These are phyloP conservation scores for Enteromius afrohamiltoni DNA, from an alignment of 2,797 vertebrate species.

Conservation along the genomic window DNA sequence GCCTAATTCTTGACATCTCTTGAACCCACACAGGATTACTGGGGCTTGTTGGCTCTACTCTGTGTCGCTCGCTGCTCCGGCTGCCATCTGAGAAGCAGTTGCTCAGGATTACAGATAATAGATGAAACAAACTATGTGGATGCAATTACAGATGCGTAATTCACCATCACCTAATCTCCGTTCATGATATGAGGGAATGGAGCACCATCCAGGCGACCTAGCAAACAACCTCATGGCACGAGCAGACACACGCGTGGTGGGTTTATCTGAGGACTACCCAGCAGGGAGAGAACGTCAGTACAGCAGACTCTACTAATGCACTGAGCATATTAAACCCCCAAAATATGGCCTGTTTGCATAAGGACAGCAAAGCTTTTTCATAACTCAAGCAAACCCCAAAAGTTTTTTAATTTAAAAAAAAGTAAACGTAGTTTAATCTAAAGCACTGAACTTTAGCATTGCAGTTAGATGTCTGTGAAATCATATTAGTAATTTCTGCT, in stretches of 20 bases:
- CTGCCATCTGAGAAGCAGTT: not conserved
- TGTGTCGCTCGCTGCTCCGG: not conserved
- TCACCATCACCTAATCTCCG: conserved; percentile 36
- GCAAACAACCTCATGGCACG: not conserved
- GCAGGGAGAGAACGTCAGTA: not conserved
- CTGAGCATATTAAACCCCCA: not conserved
- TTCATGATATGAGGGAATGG: conserved; percentile 22
- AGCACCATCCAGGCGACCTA: not conserved
- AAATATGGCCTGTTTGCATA: not conserved
- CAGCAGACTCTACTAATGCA: conserved; percentile 7
- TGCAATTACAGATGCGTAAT: conserved; percentile 41
- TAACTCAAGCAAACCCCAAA: not conserved
- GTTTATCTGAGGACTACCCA: conserved; percentile 15
- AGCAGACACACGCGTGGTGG: conserved; percentile 13
- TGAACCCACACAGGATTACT: conserved; percentile 22
- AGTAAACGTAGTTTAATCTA: not conserved
- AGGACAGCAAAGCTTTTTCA: conserved; percentile 6
- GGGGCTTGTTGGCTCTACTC: not conserved
- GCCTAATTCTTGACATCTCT: not conserved
- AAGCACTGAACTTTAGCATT: not conserved
- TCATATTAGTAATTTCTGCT: not conserved
- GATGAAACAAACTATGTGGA: conserved; percentile 31
- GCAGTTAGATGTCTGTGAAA: not conserved
- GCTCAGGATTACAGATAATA: conserved; percentile 32
- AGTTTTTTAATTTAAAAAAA: conserved; percentile 3